Base-by-base conservation (phyloP, 2,888 invertebrate genomes). In the Trisateles emortualis region DNA sequence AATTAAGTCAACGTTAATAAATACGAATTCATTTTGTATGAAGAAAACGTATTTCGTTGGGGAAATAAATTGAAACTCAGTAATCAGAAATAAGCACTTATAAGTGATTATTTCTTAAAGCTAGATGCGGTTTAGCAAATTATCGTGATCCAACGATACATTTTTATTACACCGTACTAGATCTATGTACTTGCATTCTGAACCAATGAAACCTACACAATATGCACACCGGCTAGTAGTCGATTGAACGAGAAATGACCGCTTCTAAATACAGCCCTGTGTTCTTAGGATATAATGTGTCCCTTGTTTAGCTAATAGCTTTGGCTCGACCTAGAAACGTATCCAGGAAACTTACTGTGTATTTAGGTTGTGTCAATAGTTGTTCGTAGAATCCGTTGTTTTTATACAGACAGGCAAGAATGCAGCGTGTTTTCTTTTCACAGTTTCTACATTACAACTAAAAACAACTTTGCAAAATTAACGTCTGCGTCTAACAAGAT, bases 351-450 rank as follows among this genome's bases (percentile, higher is more conserved):
- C 32, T 38, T 26, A n/a, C 14, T 41, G 42, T 47, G 30, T 46
- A 22, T 47, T 42, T 30, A 46, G 41, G 41, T 47, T 38, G 26
- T 30, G 41, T 42, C 36, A 46, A 46, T 46, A 52, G 40, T 29
- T 41, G 9, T 6, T 22, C 13, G 8, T 24, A 1, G 10, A 17
- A 5, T n/a, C n/a, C 40, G 33, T 33, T 45, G 33, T 45, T 52
- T 33, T 40, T 43, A 32, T 32, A 24, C 39, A 10, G 1, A 16
- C 16, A 19, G n/a, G 14, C 19, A 33, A 10, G n/a, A n/a, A n/a
- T 14, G 2, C 13, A 38, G 10, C 5, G 17, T 46, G 13, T 47
- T 39, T 14, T 29, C 22, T 36, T 36, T 36, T 36, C 36, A 33
- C 32, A 16, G 36, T 36, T 19, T n/a, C 16, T 19, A 17, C 4